These are phyloP conservation scores for Blera fallax DNA, from an alignment of 2,888 invertebrate genomes.

Conservation along the genomic window DNA sequence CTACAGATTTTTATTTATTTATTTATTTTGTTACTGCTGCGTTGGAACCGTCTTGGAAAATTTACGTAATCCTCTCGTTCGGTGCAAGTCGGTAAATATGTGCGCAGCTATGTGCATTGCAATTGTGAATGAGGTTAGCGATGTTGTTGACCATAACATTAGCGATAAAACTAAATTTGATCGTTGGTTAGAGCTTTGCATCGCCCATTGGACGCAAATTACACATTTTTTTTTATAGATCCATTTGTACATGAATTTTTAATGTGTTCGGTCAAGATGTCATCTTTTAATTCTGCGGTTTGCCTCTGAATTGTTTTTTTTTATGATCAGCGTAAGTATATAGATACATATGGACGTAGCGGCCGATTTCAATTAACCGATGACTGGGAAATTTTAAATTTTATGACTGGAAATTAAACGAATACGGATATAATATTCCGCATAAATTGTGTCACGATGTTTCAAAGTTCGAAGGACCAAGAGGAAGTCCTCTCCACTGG, in stretches of 20 bases:
- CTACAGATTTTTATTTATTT: too few species aligned
- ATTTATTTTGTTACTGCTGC: too few species aligned
- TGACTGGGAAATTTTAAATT: too few species aligned
- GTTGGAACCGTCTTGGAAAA: background rate
- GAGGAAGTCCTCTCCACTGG: too few species aligned
- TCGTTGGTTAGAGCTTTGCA: constrained; percentile 29
- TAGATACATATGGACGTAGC: too few species aligned
- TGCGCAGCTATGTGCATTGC: constrained; percentile 25
- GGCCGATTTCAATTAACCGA: too few species aligned
- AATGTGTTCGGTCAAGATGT: background rate
- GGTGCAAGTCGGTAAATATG: constrained; percentile 36
- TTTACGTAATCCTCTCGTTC: constrained; percentile 53
- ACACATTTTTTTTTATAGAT: background rate
- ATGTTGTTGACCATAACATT: constrained; percentile 70
- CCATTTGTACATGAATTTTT: background rate
- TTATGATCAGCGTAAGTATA: too few species aligned
- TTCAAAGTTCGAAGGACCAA: too few species aligned
- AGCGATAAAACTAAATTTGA: constrained; percentile 62
- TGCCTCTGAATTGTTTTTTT: too few species aligned
- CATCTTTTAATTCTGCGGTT: background rate
- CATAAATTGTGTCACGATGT: too few species aligned
- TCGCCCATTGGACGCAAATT: constrained; percentile 10
- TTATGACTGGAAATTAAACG: too few species aligned
- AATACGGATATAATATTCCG: too few species aligned
- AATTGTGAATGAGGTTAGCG: constrained; percentile 62